Percentiles rank a stretch among this genome's conserved stretches.
phyloP scores from a whole-genome alignment of 1,140 invertebrate genomes.

The Probaryconus sp. region DNA sequence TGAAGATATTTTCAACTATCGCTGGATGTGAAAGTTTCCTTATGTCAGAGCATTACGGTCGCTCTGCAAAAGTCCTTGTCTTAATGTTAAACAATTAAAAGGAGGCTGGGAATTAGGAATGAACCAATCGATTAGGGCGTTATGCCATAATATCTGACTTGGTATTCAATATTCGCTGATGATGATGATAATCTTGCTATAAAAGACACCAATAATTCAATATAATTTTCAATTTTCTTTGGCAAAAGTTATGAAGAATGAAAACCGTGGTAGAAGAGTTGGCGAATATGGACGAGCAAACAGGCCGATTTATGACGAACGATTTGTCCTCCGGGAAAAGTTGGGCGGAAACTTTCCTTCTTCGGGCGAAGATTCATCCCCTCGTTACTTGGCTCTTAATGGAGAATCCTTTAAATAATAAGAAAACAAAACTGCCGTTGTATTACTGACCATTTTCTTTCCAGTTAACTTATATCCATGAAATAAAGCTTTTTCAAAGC shows the following conservation, averaged over 20 bases:
- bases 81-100: no score
- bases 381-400: constrained; percentile 56
- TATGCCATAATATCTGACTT: no score
- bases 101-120: no score
- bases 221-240: constrained; percentile 46
- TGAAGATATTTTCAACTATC: constrained; percentile 46
- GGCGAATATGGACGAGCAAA: constrained; percentile 49
- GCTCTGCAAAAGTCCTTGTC: no score
- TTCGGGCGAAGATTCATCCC: constrained; percentile 41
- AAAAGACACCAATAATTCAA: constrained; percentile 15
- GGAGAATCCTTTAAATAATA: constrained; percentile 70
- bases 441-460: constrained; percentile 59
- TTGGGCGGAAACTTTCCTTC: constrained; percentile 64
- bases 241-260: constrained; percentile 9
- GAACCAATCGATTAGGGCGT: no score
- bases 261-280: constrained; percentile 42
- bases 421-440: constrained; percentile 65
- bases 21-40: constrained; percentile 23
- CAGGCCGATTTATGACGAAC: constrained; percentile 70
- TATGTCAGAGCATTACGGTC: no score
- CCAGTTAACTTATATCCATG: constrained; percentile 44
- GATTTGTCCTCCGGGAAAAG: constrained; percentile 67
- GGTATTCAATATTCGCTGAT: no score
- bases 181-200: no score
- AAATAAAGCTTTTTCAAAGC: constrained; percentile 54